Conservation (phyloP, 2,888 invertebrate species). For the Silvanus unidentatus region DNA sequence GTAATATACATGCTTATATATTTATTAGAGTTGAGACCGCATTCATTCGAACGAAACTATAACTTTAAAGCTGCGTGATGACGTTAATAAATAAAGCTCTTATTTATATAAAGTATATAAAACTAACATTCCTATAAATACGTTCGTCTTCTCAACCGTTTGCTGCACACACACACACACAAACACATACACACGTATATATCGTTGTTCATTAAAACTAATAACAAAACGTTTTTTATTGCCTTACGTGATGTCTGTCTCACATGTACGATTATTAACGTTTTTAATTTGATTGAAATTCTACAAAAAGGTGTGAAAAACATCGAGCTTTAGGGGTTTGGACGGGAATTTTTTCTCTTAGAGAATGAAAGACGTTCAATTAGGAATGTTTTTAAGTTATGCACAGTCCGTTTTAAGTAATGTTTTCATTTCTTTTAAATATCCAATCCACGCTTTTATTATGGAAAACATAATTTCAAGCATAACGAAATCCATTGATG, state of each 20-base stretch:
- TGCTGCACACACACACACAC: no score
- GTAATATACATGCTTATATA: slow-evolving; percentile 45
- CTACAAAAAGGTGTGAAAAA: slow-evolving; percentile 9
- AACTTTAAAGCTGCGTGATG: slow-evolving; percentile 27
- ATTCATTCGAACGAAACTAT: slow-evolving; percentile 25
- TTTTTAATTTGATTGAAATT: slow-evolving; percentile 8
- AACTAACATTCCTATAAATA: no score
- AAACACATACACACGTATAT: neutral
- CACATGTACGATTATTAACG: slow-evolving; percentile 6
- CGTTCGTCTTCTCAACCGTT: no score
- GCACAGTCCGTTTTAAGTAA: no score
- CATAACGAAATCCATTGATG: no score
- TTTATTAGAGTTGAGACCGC: slow-evolving; percentile 37
- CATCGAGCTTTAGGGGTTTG: no score
- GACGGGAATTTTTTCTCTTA: no score
- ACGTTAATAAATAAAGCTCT: slow-evolving; percentile 22
- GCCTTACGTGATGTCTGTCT: slow-evolving; percentile 5
- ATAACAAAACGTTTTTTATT: slow-evolving; percentile 11
- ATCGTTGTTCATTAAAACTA: slow-evolving; percentile 6
- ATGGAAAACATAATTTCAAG: no score
- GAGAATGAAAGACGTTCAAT: no score
- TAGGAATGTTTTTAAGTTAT: no score
- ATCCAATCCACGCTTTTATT: no score
- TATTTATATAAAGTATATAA: slow-evolving; percentile 15
- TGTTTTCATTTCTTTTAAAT: no score